phyloP scores from a whole-genome alignment of 2,113 vertebrate genomes.

The Caloenas nicobarica region DNA sequence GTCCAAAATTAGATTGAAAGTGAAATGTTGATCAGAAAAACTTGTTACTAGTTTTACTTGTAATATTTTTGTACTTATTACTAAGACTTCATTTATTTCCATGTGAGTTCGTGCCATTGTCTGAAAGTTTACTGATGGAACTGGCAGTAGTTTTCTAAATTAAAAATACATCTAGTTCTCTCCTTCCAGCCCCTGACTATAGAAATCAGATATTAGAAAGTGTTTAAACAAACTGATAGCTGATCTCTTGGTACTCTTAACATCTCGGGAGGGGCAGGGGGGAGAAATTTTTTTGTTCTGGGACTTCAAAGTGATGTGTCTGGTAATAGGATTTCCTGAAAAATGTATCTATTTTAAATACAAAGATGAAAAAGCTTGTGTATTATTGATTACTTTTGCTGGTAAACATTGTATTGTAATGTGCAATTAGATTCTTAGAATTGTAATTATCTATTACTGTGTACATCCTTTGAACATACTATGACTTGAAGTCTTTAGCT shows the following conservation, averaged over 20 bases:
- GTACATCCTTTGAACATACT: neutral
- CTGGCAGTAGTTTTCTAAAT: neutral
- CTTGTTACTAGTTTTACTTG: neutral
- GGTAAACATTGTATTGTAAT: neutral
- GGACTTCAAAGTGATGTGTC: neutral
- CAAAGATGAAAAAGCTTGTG: neutral
- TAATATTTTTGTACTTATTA: neutral
- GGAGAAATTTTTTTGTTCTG: neutral
- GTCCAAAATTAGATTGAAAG: neutral
- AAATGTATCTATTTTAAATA: neutral
- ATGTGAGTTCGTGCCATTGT: neutral
- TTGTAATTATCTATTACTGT: neutral
- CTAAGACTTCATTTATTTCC: neutral
- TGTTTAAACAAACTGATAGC: neutral
- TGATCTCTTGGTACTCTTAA: neutral
- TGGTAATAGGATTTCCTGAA: neutral
- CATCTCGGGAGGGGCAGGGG: rapidly evolving
- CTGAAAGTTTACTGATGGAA: neutral
- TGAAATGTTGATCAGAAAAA: neutral
- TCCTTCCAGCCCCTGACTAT: neutral
- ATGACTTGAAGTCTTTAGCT: neutral
- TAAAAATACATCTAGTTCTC: neutral
- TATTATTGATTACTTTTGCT: neutral
- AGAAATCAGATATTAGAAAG: neutral
- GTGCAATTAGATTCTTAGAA: neutral